Percentiles rank a stretch among this genome's conserved stretches.
Evolutionary conservation across 2,113 vertebrate genomes (phyloP).

Genomic region (Pterophyllum scalare): DNA sequence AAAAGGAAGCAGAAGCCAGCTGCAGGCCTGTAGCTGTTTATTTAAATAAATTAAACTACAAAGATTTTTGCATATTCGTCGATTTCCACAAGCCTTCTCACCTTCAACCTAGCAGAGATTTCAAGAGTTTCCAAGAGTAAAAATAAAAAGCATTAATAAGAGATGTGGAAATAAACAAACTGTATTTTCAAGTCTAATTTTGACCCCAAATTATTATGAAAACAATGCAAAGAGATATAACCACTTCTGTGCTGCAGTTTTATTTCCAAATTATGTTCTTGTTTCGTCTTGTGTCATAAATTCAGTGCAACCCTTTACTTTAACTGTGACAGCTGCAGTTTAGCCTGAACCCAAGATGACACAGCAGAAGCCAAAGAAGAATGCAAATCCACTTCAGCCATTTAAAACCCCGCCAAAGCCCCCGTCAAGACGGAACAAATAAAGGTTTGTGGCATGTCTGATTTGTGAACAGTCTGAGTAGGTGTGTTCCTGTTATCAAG

Average conservation of each 20-base stretch:
- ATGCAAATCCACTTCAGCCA: neutral
- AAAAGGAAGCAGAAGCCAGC: neutral
- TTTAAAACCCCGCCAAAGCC: neutral
- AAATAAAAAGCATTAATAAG: neutral
- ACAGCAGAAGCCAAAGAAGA: neutral
- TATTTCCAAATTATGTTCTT: no score
- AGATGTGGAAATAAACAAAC: fast-evolving
- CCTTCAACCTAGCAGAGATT: neutral
- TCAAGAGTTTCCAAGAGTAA: neutral
- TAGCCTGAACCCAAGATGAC: neutral
- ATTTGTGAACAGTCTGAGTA: neutral
- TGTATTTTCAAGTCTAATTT: neutral
- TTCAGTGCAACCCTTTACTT: neutral
- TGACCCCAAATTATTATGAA: neutral
- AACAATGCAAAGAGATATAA: neutral
- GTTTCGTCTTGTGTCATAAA: neutral
- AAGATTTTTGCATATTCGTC: neutral
- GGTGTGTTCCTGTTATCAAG: neutral
- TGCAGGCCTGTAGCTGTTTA: neutral
- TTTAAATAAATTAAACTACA: neutral
- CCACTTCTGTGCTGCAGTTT: no score
- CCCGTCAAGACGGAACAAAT: neutral
- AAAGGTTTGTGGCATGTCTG: neutral
- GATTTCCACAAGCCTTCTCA: neutral
- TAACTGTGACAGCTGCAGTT: neutral